These are phyloP conservation scores for Etheostoma perlongum DNA, from an alignment of 2,797 vertebrate species.

Conservation along the genomic window DNA sequence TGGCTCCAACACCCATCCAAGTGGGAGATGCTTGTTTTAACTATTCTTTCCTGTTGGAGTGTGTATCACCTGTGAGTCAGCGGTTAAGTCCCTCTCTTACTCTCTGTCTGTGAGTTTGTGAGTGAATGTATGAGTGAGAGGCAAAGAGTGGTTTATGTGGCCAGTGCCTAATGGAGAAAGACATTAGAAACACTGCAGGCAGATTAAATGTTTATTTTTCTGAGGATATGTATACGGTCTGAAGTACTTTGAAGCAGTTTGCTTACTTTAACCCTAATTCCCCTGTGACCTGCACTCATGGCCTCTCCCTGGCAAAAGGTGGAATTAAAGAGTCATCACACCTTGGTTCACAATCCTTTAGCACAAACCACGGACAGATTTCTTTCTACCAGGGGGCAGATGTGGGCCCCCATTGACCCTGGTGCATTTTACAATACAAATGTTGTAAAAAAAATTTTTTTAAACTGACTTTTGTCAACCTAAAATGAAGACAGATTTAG, in stretches of 20 bases:
- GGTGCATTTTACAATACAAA: slow-evolving; percentile 4
- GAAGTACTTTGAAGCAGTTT: slow-evolving; percentile 79
- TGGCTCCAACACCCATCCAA: slow-evolving; percentile 45
- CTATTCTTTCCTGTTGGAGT: slow-evolving; percentile 45
- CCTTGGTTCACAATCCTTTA: slow-evolving; percentile 23
- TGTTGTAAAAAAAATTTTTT: neutral
- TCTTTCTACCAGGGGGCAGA: neutral
- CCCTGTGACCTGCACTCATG: slow-evolving; percentile 37
- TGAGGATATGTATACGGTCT: slow-evolving; percentile 75
- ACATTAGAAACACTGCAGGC: slow-evolving; percentile 68
- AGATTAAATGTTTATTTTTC: slow-evolving; percentile 80
- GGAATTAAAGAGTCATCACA: slow-evolving; percentile 45
- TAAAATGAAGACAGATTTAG: too few species aligned
- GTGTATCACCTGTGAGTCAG: slow-evolving; percentile 47
- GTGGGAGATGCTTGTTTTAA: slow-evolving; percentile 50
- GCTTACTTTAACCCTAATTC: slow-evolving; percentile 65
- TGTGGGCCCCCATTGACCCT: neutral
- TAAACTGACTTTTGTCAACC: too few species aligned
- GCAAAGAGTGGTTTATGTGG: slow-evolving; percentile 48
- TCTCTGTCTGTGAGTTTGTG: slow-evolving; percentile 32
- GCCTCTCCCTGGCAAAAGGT: slow-evolving; percentile 36
- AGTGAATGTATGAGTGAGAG: slow-evolving; percentile 34
- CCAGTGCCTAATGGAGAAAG: slow-evolving; percentile 62
- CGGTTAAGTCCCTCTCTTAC: slow-evolving; percentile 31
- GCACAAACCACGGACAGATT: neutral